A percentile compares a stretch with the other conserved stretches of the same genome.
phyloP scores from a whole-genome alignment of 2,113 vertebrate species.

The Hyaena hyaena region DNA sequence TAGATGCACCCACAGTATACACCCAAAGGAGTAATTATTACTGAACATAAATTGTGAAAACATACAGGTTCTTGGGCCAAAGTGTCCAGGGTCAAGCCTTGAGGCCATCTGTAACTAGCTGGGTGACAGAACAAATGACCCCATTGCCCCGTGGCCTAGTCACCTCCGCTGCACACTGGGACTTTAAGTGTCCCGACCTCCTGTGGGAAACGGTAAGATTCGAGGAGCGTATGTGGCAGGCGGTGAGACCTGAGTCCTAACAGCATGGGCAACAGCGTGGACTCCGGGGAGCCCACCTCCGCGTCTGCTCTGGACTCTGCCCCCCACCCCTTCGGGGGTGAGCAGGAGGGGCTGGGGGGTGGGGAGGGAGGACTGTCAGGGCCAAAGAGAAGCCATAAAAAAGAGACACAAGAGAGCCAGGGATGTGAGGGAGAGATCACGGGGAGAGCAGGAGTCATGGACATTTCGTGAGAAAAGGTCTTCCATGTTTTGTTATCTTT shows the following conservation, averaged over 20 bases:
- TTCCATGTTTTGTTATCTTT: neutral
- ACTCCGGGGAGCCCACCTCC: accelerated
- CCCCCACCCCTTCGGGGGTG: neutral
- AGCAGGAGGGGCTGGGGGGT: neutral
- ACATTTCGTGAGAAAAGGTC: neutral
- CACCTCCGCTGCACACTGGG: neutral
- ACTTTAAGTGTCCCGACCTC: neutral
- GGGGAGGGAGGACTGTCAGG: neutral
- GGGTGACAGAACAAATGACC: neutral
- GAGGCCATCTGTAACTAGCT: no score
- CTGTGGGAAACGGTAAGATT: no score
- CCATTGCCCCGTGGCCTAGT: neutral
- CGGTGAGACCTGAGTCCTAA: no score
- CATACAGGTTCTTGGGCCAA: neutral
- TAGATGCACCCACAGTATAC: accelerated
- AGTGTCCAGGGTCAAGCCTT: neutral
- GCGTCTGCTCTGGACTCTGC: neutral
- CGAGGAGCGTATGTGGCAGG: accelerated
- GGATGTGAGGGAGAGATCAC: neutral
- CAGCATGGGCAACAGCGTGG: accelerated
- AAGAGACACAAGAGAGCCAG: neutral
- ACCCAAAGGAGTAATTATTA: neutral
- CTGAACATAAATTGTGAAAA: neutral
- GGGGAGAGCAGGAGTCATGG: accelerated
- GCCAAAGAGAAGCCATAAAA: neutral